Base-by-base conservation (phyloP, 92 coral and sea anemone genomes). In the Actinernus sp. region DNA sequence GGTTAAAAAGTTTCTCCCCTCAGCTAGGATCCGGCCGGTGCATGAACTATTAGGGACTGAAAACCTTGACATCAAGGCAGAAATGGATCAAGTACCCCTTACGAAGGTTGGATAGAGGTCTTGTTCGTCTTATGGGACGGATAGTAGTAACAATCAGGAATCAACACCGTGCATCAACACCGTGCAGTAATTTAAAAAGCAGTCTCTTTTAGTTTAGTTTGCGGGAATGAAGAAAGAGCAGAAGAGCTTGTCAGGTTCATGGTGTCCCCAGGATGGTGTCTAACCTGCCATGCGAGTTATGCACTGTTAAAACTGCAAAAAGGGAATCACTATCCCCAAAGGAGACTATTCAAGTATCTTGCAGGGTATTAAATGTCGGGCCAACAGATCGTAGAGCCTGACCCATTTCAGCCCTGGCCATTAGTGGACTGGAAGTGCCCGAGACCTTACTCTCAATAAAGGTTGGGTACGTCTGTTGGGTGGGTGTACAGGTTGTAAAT, bases 321-420 rank as follows among this genome's bases (percentile, higher is more conserved):
- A 27, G 38, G 20, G 74, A 64, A 73, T 25, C 54, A 26, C 43
- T 58, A 6, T 23, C 54, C 11, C 74, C 65, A 11, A 49, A 44
- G 37, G 11, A 36, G 46, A 54, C 13, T 17, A 23, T 45, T 3
- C 58, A 39, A 31, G 30, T 67, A 19, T 12, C 41, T 26, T 67
- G 74, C 37, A 50, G 37, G 19, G 68, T n/a, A n/a, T n/a, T 48
- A 46, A 78, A 78, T 49, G 40, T 61, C 13, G 85, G 85, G 5
- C 85, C 70, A 20, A 32, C 61, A 12, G 49, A 51, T 11, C 54
- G 63, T 77, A 26, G 68, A 77, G 50, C 85, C 85, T 12, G 65
- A 68, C 54, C 38, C 61, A 37, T 10, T 39, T 19, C 75, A 68
- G 49, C 62, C 61, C 0, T 67, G 76, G 78, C 78, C 71, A n/a